phyloP scores from a whole-genome alignment of 2,888 invertebrate genomes.

The Chymomyza caudatula region DNA sequence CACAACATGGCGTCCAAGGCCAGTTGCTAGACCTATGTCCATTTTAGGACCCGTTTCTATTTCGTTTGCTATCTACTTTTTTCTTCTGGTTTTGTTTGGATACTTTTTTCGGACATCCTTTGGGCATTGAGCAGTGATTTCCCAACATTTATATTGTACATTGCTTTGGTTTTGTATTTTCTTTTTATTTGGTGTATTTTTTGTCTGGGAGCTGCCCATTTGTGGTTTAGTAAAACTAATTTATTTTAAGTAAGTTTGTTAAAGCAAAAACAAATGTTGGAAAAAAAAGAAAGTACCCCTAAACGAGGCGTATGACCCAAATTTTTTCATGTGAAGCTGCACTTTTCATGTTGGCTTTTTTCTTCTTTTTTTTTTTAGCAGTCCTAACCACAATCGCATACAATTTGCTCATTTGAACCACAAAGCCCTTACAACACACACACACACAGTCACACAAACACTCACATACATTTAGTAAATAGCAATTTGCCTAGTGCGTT shows the following conservation, averaged over 20 bases:
- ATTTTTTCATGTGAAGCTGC: constrained; percentile 44
- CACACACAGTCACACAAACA: constrained; percentile 22
- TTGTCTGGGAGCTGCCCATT: constrained; percentile 23
- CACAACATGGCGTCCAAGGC: constrained; percentile 31
- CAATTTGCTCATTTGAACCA: constrained; percentile 70
- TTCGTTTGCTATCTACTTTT: constrained; percentile 3
- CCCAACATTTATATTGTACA: constrained; percentile 62
- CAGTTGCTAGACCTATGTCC: constrained; percentile 45
- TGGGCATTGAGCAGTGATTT: constrained; percentile 68
- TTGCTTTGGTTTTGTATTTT: constrained; percentile 33
- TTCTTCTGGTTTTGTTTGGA: not conserved
- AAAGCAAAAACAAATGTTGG: constrained; percentile 1
- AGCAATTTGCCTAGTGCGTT: constrained; percentile 70
- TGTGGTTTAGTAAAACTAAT: constrained; percentile 66
- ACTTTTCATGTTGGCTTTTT: constrained; percentile 12
- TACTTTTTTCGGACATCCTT: constrained; percentile 48
- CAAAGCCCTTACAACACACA: constrained; percentile 29
- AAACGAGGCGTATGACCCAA: constrained; percentile 56
- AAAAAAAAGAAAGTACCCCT: not conserved
- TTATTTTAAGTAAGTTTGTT: constrained; percentile 63
- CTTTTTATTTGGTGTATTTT: constrained; percentile 7
- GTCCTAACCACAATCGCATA: constrained; percentile 61
- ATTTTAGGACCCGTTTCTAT: constrained; percentile 22
- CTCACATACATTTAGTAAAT: constrained; percentile 55
- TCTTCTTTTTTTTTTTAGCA: not conserved